These are phyloP conservation scores for Entelurus aequoreus DNA, from an alignment of 2,113 vertebrate genomes.

Conservation along the genomic window DNA sequence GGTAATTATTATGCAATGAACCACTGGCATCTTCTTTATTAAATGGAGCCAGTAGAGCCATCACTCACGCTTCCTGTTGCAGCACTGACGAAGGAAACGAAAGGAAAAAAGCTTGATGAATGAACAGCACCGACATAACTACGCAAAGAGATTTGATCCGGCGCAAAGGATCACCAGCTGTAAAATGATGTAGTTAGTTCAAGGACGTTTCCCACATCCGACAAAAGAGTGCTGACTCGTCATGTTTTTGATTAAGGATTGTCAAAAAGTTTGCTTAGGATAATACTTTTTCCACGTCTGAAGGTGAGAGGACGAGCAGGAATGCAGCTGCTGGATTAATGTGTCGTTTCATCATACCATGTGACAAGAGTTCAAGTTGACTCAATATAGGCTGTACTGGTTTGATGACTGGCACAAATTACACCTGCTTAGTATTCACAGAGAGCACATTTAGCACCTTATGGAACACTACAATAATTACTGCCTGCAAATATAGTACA, in stretches of 20 bases:
- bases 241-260: conserved; percentile 4
- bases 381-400: not conserved
- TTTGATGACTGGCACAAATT: conserved; percentile 1
- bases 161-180: conserved; percentile 21
- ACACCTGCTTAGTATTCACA: not conserved
- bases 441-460: not conserved
- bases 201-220: conserved; percentile 6
- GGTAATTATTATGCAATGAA: conserved; percentile 41
- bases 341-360: not conserved
- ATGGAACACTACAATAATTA: not conserved
- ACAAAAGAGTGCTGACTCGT: conserved; percentile 10
- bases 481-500: not conserved
- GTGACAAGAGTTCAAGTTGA: not conserved
- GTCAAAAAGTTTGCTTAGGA: conserved; percentile 2
- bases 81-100: conserved; percentile 16
- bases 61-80: conserved; percentile 28
- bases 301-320: not conserved
- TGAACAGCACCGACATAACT: conserved; percentile 16
- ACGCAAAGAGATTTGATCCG: conserved; percentile 10
- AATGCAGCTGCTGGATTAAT: not conserved
- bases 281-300: not conserved
- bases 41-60: conserved; percentile 28
- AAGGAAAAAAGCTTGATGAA: conserved; percentile 21
- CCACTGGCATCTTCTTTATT: conserved; percentile 40
- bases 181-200: conserved; percentile 17